Conservation (phyloP, 2,888 invertebrate genomes). For the Chouioia cunea region DNA sequence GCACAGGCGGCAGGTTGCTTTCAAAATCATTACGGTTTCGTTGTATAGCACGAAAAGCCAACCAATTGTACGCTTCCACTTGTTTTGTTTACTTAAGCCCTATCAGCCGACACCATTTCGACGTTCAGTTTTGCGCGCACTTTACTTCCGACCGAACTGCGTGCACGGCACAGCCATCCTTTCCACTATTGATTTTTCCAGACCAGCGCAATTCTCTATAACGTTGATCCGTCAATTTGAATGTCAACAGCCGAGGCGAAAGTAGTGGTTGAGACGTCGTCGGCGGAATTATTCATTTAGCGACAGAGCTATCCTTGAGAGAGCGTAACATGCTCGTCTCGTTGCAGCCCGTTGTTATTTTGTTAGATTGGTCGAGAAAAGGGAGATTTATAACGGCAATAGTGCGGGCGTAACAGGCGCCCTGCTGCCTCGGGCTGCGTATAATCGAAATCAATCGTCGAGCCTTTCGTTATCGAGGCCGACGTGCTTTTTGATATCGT, state of each 20-base stretch:
- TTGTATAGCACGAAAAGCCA: neutral
- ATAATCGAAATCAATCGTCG: conserved; percentile 27
- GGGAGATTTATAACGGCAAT: conserved; percentile 37
- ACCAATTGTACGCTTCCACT: conserved; percentile 3
- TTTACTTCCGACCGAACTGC: neutral
- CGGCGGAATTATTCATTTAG: too few relatives aligned
- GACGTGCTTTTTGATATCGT: too few relatives aligned
- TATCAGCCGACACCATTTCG: neutral
- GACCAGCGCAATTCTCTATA: too few relatives aligned
- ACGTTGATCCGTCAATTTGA: too few relatives aligned
- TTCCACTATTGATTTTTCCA: too few relatives aligned
- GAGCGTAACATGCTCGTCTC: too few relatives aligned
- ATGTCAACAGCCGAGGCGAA: too few relatives aligned
- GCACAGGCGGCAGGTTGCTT: too few relatives aligned
- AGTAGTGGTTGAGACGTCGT: too few relatives aligned
- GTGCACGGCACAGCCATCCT: neutral
- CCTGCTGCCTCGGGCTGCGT: neutral
- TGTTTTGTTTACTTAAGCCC: neutral
- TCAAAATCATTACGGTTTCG: conserved; percentile 26
- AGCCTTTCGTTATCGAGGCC: too few relatives aligned
- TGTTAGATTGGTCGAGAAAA: conserved; percentile 28
- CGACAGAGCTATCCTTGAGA: too few relatives aligned
- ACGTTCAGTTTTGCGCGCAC: neutral
- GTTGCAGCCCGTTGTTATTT: too few relatives aligned
- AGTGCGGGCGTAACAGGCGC: neutral